phyloP scores from a whole-genome alignment of 2,797 vertebrate species.

The Pseudochirops cupreus region DNA sequence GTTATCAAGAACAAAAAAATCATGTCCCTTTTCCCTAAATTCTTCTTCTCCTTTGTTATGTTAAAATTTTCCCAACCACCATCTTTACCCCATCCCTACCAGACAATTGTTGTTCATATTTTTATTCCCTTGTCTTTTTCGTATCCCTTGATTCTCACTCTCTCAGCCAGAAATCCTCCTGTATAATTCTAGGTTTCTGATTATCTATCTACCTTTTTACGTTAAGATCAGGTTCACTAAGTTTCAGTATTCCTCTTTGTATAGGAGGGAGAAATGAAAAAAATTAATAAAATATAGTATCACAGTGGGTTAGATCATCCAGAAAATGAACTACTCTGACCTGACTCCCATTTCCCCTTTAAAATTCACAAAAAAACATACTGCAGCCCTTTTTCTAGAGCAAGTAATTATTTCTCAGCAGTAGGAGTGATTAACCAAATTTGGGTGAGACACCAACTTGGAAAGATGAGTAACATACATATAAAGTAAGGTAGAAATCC shows the following conservation, averaged over 20 bases:
- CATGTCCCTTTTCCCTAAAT: no score
- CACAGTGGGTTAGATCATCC: background rate
- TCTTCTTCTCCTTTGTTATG: no score
- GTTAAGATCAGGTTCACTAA: background rate
- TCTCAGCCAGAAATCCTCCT: background rate
- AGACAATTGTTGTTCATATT: no score
- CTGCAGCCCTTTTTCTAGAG: background rate
- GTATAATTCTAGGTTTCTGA: background rate
- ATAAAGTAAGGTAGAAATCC: background rate
- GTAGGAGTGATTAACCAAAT: background rate
- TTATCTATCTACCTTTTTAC: background rate
- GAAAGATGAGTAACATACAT: background rate
- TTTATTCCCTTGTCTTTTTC: no score
- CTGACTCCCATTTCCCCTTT: background rate
- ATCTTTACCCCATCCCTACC: no score
- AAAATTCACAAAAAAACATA: background rate
- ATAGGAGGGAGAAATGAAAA: background rate
- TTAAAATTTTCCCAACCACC: no score
- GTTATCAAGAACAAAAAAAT: no score
- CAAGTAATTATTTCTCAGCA: background rate
- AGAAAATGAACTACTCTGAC: background rate
- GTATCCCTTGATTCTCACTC: no score
- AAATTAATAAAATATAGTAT: background rate
- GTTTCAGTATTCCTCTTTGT: background rate
- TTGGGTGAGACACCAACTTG: background rate